Conservation (phyloP, 2,888 invertebrate species). For the Ectobius pallidus region DNA sequence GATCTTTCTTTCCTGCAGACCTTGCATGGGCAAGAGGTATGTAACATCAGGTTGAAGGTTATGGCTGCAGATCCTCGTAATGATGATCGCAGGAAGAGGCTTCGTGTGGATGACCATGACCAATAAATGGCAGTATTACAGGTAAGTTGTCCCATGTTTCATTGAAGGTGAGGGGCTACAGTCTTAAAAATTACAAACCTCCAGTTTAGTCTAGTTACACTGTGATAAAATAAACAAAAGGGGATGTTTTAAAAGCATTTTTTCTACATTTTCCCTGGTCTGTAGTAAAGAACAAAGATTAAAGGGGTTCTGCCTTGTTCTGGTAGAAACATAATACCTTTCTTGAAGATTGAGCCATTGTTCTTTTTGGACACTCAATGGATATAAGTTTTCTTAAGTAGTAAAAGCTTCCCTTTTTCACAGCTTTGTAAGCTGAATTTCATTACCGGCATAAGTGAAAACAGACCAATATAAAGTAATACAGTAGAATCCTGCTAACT, state of each 20-base stretch:
- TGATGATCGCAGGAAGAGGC: conserved; percentile 41
- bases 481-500: no score
- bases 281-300: not conserved
- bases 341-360: no score
- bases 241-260: not conserved
- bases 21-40: conserved; percentile 87
- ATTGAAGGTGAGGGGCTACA: not conserved
- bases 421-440: no score
- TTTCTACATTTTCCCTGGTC: not conserved
- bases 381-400: no score
- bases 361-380: no score
- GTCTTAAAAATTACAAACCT: not conserved
- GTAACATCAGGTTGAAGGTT: conserved; percentile 85
- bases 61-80: conserved; percentile 73
- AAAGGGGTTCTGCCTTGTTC: not conserved
- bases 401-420: no score
- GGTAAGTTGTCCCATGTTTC: not conserved
- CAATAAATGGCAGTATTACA: not conserved
- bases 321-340: no score
- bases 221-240: not conserved
- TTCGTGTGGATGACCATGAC: conserved; percentile 39
- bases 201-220: not conserved
- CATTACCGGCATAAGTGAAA: no score
- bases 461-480: no score
- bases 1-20: conserved; percentile 52